Evolutionary conservation across 2,797 vertebrate species (phyloP).

Genomic region (Ispidina lecontei): DNA sequence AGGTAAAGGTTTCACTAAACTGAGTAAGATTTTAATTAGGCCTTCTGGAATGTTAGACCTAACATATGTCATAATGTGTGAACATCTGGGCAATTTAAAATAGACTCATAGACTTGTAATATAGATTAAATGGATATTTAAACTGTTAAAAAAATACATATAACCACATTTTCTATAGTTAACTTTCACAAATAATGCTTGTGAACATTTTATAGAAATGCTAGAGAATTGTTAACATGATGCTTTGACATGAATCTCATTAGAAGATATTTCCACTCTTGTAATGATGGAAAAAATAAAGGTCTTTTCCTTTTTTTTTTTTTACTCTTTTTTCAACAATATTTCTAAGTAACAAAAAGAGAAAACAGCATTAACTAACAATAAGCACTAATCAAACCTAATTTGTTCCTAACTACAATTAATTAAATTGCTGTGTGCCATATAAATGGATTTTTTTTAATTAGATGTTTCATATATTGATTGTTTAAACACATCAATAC

Average conservation of each 20-base stretch:
- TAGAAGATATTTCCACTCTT: background rate
- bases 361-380: constrained; percentile 25
- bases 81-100: background rate
- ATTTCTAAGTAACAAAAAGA: background rate
- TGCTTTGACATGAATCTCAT: background rate
- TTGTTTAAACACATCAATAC: constrained; percentile 35
- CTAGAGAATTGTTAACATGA: background rate
- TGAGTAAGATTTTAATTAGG: background rate
- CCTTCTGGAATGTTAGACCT: background rate
- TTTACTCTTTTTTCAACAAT: background rate
- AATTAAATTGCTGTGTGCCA: constrained; percentile 32
- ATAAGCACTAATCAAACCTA: constrained; percentile 51
- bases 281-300: background rate
- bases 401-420: constrained; percentile 40
- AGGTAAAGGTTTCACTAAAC: background rate
- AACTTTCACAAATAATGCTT: background rate
- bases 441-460: constrained; percentile 1
- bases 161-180: background rate
- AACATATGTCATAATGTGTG: background rate
- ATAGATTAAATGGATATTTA: background rate
- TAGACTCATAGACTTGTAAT: background rate
- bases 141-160: background rate
- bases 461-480: constrained; percentile 47
- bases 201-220: background rate
- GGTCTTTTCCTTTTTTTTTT: background rate